These are phyloP conservation scores for Leucophora obtusa DNA, from an alignment of 2,888 invertebrate species.

Conservation along the genomic window DNA sequence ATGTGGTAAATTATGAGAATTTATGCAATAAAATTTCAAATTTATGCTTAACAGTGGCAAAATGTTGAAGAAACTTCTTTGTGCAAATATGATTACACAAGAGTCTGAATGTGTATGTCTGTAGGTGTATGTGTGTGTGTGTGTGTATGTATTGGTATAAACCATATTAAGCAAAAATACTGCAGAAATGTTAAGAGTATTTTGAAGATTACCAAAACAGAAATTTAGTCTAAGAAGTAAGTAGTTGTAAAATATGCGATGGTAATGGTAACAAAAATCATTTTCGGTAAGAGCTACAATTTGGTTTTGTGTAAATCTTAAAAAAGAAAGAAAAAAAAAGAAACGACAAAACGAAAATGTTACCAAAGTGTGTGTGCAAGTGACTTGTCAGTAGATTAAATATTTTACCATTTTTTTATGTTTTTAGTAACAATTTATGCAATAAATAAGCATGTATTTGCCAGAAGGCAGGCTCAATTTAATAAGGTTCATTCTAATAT, in stretches of 20 bases:
- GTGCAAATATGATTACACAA: too few species aligned
- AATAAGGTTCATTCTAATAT: conserved; percentile 10
- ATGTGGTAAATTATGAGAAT: conserved; percentile 40
- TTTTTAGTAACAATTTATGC: conserved; percentile 1
- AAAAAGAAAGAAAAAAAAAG: not conserved
- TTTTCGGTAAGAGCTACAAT: not conserved
- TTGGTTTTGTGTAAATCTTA: not conserved
- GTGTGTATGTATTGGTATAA: not conserved
- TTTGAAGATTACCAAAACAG: conserved; percentile 5
- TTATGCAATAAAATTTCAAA: conserved; percentile 39
- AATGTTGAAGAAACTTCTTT: not conserved
- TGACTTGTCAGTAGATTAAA: not conserved
- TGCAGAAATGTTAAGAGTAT: not conserved
- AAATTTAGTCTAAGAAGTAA: not conserved
- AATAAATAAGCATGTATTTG: conserved; percentile 22
- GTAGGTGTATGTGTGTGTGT: too few species aligned
- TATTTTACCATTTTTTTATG: conserved; percentile 5
- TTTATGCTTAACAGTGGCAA: conserved; percentile 16
- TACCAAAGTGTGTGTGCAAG: not conserved
- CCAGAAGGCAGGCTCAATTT: conserved; percentile 37
- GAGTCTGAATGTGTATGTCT: too few species aligned
- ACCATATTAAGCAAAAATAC: conserved; percentile 1
- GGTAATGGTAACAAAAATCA: not conserved
- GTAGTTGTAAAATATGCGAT: not conserved
- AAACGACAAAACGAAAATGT: not conserved